Conservation (phyloP, 1,140 invertebrate species). For the Anastatus disparis region DNA sequence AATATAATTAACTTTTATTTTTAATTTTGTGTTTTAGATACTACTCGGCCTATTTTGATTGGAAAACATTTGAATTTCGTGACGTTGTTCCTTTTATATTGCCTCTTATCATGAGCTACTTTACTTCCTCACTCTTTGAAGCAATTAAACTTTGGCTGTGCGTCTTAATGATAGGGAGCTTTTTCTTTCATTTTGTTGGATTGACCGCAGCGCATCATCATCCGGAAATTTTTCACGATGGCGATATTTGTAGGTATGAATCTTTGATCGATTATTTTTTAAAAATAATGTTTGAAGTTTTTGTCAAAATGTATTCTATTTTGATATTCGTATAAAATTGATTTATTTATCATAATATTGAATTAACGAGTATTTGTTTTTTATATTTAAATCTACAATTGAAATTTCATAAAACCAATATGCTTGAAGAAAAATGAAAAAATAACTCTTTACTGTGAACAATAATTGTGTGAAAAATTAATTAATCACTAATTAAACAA, state of each 20-base stretch:
- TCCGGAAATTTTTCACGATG: slow-evolving; percentile 85
- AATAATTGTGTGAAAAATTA: no score
- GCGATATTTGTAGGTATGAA: slow-evolving; percentile 70
- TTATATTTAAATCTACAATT: no score
- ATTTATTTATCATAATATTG: no score
- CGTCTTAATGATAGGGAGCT: slow-evolving; percentile 71
- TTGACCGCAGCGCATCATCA: slow-evolving; percentile 85
- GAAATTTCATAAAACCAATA: no score
- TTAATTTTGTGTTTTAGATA: slow-evolving; percentile 51
- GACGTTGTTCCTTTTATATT: slow-evolving; percentile 67
- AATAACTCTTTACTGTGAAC: no score
- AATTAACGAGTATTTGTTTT: no score
- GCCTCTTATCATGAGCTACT: slow-evolving; percentile 67
- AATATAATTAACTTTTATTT: neutral
- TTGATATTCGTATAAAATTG: no score
- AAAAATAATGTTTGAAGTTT: no score
- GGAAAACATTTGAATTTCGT: slow-evolving; percentile 48
- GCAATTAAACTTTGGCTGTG: slow-evolving; percentile 70
- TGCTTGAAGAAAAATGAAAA: no score
- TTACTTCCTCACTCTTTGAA: slow-evolving; percentile 50
- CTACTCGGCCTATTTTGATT: slow-evolving; percentile 40
- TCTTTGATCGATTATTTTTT: neutral
- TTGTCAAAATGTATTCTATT: no score
- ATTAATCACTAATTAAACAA: no score
- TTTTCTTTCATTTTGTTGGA: slow-evolving; percentile 74